Evolutionary conservation across 2,888 invertebrate species (phyloP).

Genomic region (Notodonta dromedarius): DNA sequence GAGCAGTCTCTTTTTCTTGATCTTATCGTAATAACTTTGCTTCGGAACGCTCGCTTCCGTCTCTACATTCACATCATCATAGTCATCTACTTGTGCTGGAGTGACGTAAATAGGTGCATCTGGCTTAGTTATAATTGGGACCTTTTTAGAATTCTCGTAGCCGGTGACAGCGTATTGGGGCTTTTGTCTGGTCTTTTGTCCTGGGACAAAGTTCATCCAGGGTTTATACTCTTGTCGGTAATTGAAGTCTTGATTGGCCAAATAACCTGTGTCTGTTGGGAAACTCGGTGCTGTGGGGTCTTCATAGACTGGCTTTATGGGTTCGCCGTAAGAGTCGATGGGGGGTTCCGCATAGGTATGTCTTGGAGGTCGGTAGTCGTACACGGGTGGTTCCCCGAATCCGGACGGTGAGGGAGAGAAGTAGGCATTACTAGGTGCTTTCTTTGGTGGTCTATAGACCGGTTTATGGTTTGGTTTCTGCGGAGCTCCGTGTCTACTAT

Average conservation of each 20-base stretch:
- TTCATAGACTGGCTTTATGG: conserved; percentile 41
- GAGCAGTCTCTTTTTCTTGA: conserved; percentile 44
- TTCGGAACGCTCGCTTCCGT: conserved; percentile 1
- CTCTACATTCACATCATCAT: background rate
- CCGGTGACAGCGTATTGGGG: conserved; percentile 33
- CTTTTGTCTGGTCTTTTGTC: conserved; percentile 16
- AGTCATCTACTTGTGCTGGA: conserved; percentile 7
- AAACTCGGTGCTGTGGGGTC: conserved; percentile 42
- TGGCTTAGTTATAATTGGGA: conserved; percentile 11
- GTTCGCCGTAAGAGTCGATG: conserved; percentile 62
- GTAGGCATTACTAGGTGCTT: conserved; percentile 33
- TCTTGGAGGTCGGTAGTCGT: conserved; percentile 40
- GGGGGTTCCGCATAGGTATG: conserved; percentile 57
- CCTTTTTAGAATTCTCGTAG: conserved; percentile 19
- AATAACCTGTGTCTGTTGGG: conserved; percentile 30
- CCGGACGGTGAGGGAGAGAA: conserved; percentile 49
- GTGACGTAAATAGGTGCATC: conserved; percentile 14
- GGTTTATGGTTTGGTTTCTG: conserved; percentile 42
- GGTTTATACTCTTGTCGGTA: conserved; percentile 40
- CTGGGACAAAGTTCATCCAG: conserved; percentile 43
- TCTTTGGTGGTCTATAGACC: conserved; percentile 47
- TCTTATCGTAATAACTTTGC: conserved; percentile 28
- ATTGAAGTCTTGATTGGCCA: conserved; percentile 26
- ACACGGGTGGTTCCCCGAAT: conserved; percentile 67
- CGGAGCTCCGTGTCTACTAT: conserved; percentile 41